A percentile compares a stretch with the other conserved stretches of the same genome.
These are phyloP conservation scores for Myiozetetes cayanensis DNA, from an alignment of 2,113 vertebrate species.

Conservation along the genomic window DNA sequence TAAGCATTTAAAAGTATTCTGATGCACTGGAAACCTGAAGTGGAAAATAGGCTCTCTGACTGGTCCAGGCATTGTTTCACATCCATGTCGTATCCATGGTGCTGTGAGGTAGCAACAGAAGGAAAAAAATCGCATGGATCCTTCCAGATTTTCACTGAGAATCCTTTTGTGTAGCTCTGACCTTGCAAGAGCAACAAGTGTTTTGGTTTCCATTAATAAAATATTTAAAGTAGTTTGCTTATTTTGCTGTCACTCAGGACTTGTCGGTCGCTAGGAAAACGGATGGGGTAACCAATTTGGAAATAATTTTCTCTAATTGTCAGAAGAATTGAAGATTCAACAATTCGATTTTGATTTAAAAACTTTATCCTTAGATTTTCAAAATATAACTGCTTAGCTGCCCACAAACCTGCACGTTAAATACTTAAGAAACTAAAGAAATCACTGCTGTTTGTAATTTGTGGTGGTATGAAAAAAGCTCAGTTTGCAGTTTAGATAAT, in stretches of 20 bases:
- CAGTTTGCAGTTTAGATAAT: background rate
- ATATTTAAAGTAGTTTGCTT: background rate
- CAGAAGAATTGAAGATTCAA: background rate
- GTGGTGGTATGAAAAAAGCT: background rate
- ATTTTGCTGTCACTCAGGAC: background rate
- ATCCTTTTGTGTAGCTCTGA: background rate
- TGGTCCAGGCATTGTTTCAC: background rate
- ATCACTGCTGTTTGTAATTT: background rate
- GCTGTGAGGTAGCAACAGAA: background rate
- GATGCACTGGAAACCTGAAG: background rate
- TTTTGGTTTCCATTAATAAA: background rate
- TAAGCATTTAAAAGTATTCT: background rate
- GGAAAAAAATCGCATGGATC: background rate
- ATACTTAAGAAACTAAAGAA: background rate
- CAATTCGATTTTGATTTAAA: background rate
- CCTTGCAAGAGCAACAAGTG: background rate
- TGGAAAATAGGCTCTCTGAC: background rate
- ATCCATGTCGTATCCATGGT: background rate
- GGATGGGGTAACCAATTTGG: background rate
- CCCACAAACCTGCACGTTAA: background rate
- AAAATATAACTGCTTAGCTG: background rate
- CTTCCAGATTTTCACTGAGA: background rate
- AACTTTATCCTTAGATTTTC: background rate
- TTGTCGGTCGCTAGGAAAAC: background rate
- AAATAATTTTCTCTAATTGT: background rate